Base-by-base conservation (phyloP, 2,113 vertebrate genomes). In the Leuciscus idus region DNA sequence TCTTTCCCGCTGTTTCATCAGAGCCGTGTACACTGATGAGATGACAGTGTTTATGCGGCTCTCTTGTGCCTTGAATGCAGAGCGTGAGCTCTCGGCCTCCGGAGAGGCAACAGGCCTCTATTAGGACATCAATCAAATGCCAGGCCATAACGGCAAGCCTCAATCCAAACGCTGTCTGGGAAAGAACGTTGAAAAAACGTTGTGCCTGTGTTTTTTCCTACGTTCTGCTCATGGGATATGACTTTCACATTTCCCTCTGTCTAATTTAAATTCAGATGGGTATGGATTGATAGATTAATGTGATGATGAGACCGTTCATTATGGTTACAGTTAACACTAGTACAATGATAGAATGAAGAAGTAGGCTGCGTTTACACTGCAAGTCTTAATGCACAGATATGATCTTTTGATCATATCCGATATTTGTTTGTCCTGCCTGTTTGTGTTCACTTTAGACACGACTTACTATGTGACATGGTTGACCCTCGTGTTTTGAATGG, bases 261-360 rank as follows among this genome's bases (percentile, higher is more conserved):
- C 46, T 50, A 28, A 81, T 81, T 81, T 64, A 48, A 66, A 64
- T 81, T 81, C 39, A 81, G 61, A 81, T 48, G 59, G 59, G 39
- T 64, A 64, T 81, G 59, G 79, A 48, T 66, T 81, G 79, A 81
- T 81, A 81, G 59, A 81, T 81, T 81, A 64, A 66, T 64, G 59
- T 64, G 78, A 48, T 64, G n/a, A 81, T 81, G 59, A 81, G 59
- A 28, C 15, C 4, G 26, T 81, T 81, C 79, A 81, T 64, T 66
- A 81, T 2, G n/a, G 15, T 48, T 48, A 46, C 23, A 26, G 59
- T 81, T 64, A 28, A 48, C 10, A 4, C 36, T 15, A 21, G 59
- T 17, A 19, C 39, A 66, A 28, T 19, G 36, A 17, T 39, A 81
- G 59, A 81, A 19, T 30, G 15, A 48, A 62, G 9, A 64, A 36